These are phyloP conservation scores for Sarcophaga rosellei DNA, from an alignment of 2,888 invertebrate genomes.

Conservation along the genomic window DNA sequence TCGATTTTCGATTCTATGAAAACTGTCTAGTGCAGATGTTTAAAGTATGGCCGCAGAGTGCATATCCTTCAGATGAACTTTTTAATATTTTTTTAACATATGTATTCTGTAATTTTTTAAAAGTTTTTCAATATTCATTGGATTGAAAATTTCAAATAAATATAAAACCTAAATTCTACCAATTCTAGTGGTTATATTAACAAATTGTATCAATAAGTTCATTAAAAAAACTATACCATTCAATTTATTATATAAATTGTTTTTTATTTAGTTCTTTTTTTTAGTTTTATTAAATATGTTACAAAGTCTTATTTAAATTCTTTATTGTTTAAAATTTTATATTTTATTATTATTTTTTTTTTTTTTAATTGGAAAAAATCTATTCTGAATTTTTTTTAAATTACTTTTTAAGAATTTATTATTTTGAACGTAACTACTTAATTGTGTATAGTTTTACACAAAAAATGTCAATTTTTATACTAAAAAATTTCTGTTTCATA, in stretches of 20 bases:
- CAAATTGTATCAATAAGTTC: too few species aligned
- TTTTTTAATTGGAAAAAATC: slow-evolving; percentile 64
- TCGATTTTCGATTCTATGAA: too few species aligned
- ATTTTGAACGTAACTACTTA: slow-evolving; percentile 64
- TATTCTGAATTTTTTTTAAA: slow-evolving; percentile 45
- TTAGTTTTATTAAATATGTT: slow-evolving; percentile 66
- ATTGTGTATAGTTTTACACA: slow-evolving; percentile 56
- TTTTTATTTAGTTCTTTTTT: slow-evolving; percentile 55
- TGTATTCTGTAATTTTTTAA: too few species aligned
- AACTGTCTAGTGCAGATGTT: too few species aligned
- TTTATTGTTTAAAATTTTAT: slow-evolving; percentile 47
- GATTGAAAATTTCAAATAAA: too few species aligned
- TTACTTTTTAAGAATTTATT: slow-evolving; percentile 48
- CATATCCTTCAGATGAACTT: too few species aligned
- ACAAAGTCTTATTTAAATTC: slow-evolving; percentile 68
- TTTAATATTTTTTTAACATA: too few species aligned
- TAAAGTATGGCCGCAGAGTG: too few species aligned
- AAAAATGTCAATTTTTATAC: slow-evolving; percentile 2
- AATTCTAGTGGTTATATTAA: too few species aligned
- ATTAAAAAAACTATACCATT: background rate
- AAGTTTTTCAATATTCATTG: too few species aligned
- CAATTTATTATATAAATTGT: slow-evolving; percentile 67
- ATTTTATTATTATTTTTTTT: slow-evolving; percentile 40
- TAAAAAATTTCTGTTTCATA: slow-evolving; percentile 48
- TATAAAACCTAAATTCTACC: too few species aligned